Percentiles rank a stretch among this genome's conserved stretches.
Evolutionary conservation across 2,113 vertebrate genomes (phyloP).

Genomic region (Polypterus bichir): DNA sequence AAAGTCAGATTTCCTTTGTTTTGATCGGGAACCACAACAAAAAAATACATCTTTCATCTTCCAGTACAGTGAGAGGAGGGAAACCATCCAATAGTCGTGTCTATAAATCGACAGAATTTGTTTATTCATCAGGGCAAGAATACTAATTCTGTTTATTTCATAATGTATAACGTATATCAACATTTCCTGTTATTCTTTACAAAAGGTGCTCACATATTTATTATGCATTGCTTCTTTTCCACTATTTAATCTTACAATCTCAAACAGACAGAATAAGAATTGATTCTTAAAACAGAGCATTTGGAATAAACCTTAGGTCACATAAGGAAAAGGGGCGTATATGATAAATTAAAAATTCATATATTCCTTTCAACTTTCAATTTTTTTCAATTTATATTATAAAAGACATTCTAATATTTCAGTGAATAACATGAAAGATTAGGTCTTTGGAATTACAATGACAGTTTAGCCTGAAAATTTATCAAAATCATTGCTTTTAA

Average conservation of each 20-base stretch:
- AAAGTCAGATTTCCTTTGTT: conserved; percentile 84
- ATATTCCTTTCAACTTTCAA: conserved; percentile 7
- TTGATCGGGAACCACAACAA: conserved; percentile 46
- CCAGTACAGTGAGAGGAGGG: conserved; percentile 34
- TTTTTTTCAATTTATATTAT: conserved; percentile 33
- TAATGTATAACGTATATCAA: no score
- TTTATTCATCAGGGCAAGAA: no score
- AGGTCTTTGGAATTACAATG: conserved; percentile 33
- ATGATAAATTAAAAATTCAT: conserved; percentile 37
- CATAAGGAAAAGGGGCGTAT: no score
- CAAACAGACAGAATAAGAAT: no score
- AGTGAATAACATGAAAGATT: conserved; percentile 33
- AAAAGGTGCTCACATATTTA: no score
- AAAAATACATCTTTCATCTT: conserved; percentile 39
- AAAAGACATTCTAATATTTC: conserved; percentile 28
- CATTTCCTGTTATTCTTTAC: no score
- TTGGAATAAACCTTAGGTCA: no score
- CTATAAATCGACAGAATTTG: conserved; percentile 43
- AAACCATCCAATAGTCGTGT: conserved; percentile 40
- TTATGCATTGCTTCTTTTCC: no score
- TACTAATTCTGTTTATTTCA: no score
- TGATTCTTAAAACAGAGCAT: no score
- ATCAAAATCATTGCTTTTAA: conserved; percentile 49
- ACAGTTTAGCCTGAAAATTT: conserved; percentile 33
- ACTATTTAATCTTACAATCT: no score